phyloP scores from a whole-genome alignment of 2,113 vertebrate species.

The Rhinolophus sinicus region DNA sequence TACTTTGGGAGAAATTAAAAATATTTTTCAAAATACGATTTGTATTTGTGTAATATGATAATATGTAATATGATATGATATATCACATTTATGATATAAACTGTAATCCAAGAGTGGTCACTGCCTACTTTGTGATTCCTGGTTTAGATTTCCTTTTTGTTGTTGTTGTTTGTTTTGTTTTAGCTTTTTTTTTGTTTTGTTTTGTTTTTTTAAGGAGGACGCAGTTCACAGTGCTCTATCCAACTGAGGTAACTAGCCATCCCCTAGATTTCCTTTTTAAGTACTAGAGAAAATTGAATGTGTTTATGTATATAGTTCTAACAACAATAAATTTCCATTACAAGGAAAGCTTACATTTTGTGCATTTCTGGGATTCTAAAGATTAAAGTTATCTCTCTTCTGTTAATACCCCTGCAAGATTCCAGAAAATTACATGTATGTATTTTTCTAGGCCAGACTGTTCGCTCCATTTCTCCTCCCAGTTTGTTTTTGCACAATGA shows the following conservation, averaged over 20 bases:
- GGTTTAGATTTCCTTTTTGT: neutral
- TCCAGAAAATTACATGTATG: neutral
- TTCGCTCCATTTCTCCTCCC: neutral
- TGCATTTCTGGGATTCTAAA: neutral
- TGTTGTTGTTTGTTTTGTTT: too few relatives aligned
- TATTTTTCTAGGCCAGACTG: neutral
- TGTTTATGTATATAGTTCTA: too few relatives aligned
- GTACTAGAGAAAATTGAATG: neutral
- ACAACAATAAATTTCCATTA: neutral
- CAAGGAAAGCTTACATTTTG: neutral
- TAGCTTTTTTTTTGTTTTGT: too few relatives aligned
- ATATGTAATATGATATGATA: too few relatives aligned
- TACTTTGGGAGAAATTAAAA: neutral
- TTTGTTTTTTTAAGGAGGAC: too few relatives aligned
- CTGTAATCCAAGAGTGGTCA: too few relatives aligned
- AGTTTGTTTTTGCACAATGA: neutral
- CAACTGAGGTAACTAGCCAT: too few relatives aligned
- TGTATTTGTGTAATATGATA: neutral
- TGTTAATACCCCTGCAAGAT: neutral
- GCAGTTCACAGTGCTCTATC: too few relatives aligned
- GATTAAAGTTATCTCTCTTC: neutral
- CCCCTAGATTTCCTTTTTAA: too few relatives aligned
- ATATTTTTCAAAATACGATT: neutral
- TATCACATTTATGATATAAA: neutral
- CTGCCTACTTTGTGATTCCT: neutral